Evolutionary conservation across 2,888 invertebrate species (phyloP), one percentile per base, ranked within the genome.

Genomic region (Ophion ellenae): DNA sequence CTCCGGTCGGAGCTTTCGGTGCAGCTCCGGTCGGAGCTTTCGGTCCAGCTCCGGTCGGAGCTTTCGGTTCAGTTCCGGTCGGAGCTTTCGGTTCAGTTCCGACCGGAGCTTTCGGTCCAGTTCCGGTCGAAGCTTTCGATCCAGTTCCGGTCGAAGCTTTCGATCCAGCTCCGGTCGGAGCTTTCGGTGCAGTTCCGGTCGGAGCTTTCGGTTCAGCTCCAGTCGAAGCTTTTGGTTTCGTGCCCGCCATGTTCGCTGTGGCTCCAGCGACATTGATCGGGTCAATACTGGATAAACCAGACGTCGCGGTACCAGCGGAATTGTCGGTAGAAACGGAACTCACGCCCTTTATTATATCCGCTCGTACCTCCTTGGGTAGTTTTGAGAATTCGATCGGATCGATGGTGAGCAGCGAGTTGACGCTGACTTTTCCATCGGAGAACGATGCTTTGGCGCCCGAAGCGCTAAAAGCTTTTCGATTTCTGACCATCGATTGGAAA

Each of bases 381-480:
- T 59, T 86, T 1, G 86, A 57, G 28, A 86, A 84, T 71, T 86
- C 86, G n/a, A 86, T 76, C 5, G 86, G 86, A 63, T 86, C 86
- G 28, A 86, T 86, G 1, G 79, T 81, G 78, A 84, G 63, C 0
- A 71, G 7, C 11, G 81, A 78, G 28, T 84, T 86, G 0, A 86
- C 75, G 32, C 47, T 61, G 36, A 86, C 84, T 76, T 84, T 81
- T 9, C 81, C 86, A 47, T 81, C 32, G 17, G 71, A 47, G 64
- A 86, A 86, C 3, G 86, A 59, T 0, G 78, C 78, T 78, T 57
- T 81, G 1, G 84, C 86, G 32, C 78, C 32, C 17, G 84, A 69
- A 2, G 84, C 69, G 40, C 84, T 84, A 28, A 86, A 81, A 1
- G 67, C 63, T 59, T 86, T 84, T 14, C 86, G 84, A 57, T 75